phyloP scores from a whole-genome alignment of 2,888 invertebrate species.

The Tenthredo distinguenda region DNA sequence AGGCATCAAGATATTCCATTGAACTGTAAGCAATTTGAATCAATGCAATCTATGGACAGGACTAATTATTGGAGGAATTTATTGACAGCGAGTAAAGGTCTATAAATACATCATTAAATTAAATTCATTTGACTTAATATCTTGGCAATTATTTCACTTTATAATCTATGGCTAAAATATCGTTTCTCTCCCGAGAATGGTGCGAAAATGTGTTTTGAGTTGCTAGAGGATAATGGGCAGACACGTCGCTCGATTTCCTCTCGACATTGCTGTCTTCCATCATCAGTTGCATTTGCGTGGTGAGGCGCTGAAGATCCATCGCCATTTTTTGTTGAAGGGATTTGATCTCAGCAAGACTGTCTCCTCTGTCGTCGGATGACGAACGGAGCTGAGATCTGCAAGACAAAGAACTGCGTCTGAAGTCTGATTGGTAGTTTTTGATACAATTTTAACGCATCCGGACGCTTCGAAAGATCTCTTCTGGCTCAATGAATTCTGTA shows the following conservation, averaged over 20 bases:
- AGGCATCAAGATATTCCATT: too few relatives aligned
- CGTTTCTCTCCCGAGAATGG: not conserved
- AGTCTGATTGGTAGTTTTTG: not conserved
- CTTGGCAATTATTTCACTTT: slow-evolving; percentile 2
- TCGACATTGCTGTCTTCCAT: not conserved
- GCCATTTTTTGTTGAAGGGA: not conserved
- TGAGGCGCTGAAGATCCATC: not conserved
- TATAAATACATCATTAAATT: not conserved
- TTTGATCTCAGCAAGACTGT: not conserved
- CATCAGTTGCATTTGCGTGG: not conserved
- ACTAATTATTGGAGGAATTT: not conserved
- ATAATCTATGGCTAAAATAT: not conserved
- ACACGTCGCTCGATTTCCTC: not conserved
- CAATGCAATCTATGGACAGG: not conserved
- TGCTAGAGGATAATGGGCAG: not conserved
- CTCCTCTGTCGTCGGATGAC: not conserved
- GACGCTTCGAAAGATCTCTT: not conserved
- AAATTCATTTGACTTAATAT: not conserved
- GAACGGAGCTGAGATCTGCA: not conserved
- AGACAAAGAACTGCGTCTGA: not conserved
- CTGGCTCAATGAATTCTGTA: not conserved
- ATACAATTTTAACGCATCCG: not conserved
- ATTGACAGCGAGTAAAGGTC: not conserved
- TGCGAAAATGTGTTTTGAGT: not conserved
- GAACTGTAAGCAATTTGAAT: too few relatives aligned